Evolutionary conservation across 2,888 invertebrate genomes (phyloP).

Genomic region (Lasioglossum leucozonium): DNA sequence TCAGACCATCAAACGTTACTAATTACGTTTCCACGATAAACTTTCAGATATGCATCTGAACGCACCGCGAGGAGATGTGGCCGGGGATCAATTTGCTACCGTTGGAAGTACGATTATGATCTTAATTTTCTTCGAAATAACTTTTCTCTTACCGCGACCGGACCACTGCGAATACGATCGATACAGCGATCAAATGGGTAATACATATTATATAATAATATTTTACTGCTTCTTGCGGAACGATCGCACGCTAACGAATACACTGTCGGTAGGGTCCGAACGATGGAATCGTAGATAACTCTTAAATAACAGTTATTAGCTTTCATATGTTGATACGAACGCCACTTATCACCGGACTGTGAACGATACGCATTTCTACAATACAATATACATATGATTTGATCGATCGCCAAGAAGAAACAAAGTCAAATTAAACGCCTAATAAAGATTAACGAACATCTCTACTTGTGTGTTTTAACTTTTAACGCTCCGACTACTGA

Average conservation of each 20-base stretch:
- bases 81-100: constrained; percentile 36
- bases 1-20: constrained; percentile 36
- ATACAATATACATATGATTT: too few relatives aligned
- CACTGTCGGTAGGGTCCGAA: neutral
- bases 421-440: neutral
- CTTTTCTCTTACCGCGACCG: neutral
- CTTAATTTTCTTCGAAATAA: constrained; percentile 46
- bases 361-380: neutral
- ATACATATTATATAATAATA: neutral
- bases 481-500: too few relatives aligned
- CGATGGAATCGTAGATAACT: neutral
- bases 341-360: neutral
- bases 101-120: constrained; percentile 50
- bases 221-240: neutral
- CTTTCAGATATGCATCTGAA: constrained; percentile 1
- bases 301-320: neutral
- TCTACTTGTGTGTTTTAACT: neutral
- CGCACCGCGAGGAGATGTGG: neutral
- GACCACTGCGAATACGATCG: neutral
- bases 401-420: neutral
- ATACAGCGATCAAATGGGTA: neutral
- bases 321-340: neutral
- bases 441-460: neutral
- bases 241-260: neutral
- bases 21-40: constrained; percentile 45